Base-by-base conservation (phyloP, 2,888 invertebrate genomes). In the Cataglyphis livida region DNA sequence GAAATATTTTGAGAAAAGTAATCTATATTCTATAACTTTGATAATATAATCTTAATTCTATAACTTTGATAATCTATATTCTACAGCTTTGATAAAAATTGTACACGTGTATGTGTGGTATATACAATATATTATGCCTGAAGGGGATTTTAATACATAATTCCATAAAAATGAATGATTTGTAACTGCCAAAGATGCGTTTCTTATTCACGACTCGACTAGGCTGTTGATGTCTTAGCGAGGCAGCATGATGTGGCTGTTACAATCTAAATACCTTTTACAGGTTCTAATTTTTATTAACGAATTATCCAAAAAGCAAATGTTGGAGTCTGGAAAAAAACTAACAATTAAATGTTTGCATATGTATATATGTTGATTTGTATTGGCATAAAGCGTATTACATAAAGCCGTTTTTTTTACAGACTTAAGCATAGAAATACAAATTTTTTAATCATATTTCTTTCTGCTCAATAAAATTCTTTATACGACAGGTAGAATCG, bases 211-310 rank as follows among this genome's bases (percentile, higher is more conserved):
- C 28, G 7, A 81, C 66, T 83, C 35, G 82, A 57, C 82, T 85
- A 87, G 85, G 76, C 81, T 86, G 73, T 85, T 85, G 83, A 88
- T 79, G 82, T 82, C 70, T 83, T 89, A 86, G 82, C 74, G 84
- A 83, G 84, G 57, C 81, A 85, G 86, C 88, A 85, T 90, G 87
- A 84, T 84, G 82, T 76, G 86, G 79, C 68, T 82, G 73, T 90
- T 88, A 73, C 83, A 78, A 81, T 87, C 65, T 65, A 7, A 73
- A 82, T 73, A 70, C 9, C 21, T 62, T 65, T 32, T 65, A 61
- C 44, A 65, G 38, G 25, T 81, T 57, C 79, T 51, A 79, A 79
- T 75, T 81, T 75, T 35, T 59, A 74, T 35, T 62, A 38, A 65
- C 18, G 12, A n/a, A 54, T 54, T 64, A 51, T 64, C 38, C 4